Base-by-base conservation (phyloP, 2,888 invertebrate genomes). In the Cataglyphis cursor region DNA sequence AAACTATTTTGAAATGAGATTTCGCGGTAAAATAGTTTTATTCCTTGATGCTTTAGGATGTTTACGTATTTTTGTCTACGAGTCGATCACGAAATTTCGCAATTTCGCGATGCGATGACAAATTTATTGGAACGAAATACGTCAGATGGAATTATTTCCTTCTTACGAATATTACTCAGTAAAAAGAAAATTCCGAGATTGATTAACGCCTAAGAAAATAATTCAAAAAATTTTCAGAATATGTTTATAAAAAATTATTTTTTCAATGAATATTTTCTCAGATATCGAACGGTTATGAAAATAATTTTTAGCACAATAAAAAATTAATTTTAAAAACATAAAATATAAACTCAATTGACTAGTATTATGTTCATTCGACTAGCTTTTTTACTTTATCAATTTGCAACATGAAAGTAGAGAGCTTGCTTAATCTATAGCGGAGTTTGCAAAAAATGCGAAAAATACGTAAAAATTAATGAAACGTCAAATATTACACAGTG, bases 391-490 rank as follows among this genome's bases (percentile, higher is more conserved):
- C 5, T 54, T 24, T 51, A 12, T 28, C 44, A 24, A 31, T 78
- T 70, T 12, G 57, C 24, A 65, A 54, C 48, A 15, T 54, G 18
- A 28, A 70, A 57, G 4, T n/a, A 18, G 44, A 31, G 70, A 21
- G 18, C 15, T 80, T 21, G 9, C 35, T 70, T 61, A 72, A 80
- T 24, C 5, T 21, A 72, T 72, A 35, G 10, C 24, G 70, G 48
- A 78, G 18, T 12, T 21, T 66, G 78, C 28, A 70, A 59, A 59
- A 80, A 12, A 28, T 44, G 59, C 70, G 10, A 78, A 61, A 70
- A 35, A 44, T 70, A 59, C 24, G 72, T 70, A 59, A 59, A 70
- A 78, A 70, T 70, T 35, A 61, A 18, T 61, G 59, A 41, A 68
- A 78, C 70, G 44, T 78, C 31, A 57, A 44, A 21, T 78, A 70